Evolutionary conservation across 2,888 invertebrate species (phyloP).

Genomic region (Drosophila mulleri): DNA sequence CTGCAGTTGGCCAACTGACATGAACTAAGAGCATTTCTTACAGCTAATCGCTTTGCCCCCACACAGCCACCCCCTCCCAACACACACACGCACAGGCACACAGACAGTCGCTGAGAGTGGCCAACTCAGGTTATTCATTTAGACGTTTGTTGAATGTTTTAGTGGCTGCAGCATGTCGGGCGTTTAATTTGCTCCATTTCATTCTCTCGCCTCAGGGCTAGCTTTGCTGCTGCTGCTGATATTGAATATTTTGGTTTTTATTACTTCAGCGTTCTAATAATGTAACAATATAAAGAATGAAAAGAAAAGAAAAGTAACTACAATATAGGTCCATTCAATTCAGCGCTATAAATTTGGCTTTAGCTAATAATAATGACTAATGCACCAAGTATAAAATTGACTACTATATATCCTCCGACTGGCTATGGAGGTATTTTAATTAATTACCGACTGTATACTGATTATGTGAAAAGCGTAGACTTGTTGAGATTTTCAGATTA

Average conservation of each 20-base stretch:
- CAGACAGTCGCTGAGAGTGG: not conserved
- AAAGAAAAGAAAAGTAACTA: too few species aligned
- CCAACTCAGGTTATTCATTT: slow-evolving; percentile 30
- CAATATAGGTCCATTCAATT: too few species aligned
- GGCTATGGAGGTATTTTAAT: not conserved
- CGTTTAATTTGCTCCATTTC: slow-evolving; percentile 15
- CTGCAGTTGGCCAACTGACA: slow-evolving; percentile 14
- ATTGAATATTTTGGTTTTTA: slow-evolving; percentile 19
- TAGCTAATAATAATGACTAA: too few species aligned
- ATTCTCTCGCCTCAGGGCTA: slow-evolving; percentile 9
- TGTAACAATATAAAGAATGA: not conserved
- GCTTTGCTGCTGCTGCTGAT: slow-evolving; percentile 4
- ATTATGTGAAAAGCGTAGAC: not conserved
- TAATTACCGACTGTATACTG: not conserved
- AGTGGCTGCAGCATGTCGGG: slow-evolving; percentile 14
- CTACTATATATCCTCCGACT: too few species aligned
- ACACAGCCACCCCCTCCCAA: not conserved
- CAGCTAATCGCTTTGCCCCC: slow-evolving; percentile 21
- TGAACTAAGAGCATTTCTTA: slow-evolving; percentile 21
- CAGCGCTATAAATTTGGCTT: not conserved
- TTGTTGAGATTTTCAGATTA: slow-evolving; percentile 5
- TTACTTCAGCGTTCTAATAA: slow-evolving; percentile 12
- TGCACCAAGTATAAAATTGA: too few species aligned
- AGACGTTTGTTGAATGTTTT: slow-evolving; percentile 25
- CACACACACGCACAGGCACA: not conserved